These are phyloP conservation scores for Coendou prehensilis DNA, from an alignment of 2,797 vertebrate species.

Conservation along the genomic window DNA sequence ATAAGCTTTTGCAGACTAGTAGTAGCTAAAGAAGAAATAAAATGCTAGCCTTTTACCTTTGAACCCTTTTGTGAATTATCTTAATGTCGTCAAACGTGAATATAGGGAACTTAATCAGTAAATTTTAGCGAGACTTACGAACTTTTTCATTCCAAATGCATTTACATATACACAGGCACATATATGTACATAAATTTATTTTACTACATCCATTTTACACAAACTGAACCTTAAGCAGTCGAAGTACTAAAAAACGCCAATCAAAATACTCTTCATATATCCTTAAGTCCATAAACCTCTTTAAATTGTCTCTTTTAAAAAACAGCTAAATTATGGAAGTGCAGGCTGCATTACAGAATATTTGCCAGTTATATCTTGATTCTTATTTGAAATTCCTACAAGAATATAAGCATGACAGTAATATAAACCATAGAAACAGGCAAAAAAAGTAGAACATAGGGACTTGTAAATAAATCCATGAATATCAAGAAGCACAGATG, in stretches of 20 bases:
- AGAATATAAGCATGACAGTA: slow-evolving; percentile 80
- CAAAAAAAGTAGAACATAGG: slow-evolving; percentile 87
- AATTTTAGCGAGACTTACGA: slow-evolving; percentile 83
- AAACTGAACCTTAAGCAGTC: slow-evolving; percentile 83
- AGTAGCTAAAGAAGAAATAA: slow-evolving; percentile 72
- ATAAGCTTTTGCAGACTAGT: slow-evolving; percentile 74
- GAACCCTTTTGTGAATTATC: slow-evolving; percentile 82
- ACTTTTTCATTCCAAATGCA: slow-evolving; percentile 81
- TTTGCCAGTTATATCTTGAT: slow-evolving; percentile 84
- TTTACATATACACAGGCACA: slow-evolving; percentile 83
- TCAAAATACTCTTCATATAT: slow-evolving; percentile 84
- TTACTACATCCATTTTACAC: slow-evolving; percentile 86
- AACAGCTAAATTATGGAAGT: slow-evolving; percentile 86
- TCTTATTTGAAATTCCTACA: slow-evolving; percentile 86
- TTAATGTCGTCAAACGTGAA: slow-evolving; percentile 75
- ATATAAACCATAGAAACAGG: slow-evolving; percentile 83
- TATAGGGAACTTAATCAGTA: slow-evolving; percentile 80
- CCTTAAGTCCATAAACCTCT: slow-evolving; percentile 84
- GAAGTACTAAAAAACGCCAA: slow-evolving; percentile 84
- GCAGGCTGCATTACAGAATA: slow-evolving; percentile 79
- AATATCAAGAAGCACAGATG: slow-evolving; percentile 88
- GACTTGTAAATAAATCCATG: slow-evolving; percentile 88
- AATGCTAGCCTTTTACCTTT: slow-evolving; percentile 77
- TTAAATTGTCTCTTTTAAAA: slow-evolving; percentile 84
- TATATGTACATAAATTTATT: slow-evolving; percentile 84